Conservation (phyloP, 1,140 invertebrate genomes). For the Nebria ingens region DNA sequence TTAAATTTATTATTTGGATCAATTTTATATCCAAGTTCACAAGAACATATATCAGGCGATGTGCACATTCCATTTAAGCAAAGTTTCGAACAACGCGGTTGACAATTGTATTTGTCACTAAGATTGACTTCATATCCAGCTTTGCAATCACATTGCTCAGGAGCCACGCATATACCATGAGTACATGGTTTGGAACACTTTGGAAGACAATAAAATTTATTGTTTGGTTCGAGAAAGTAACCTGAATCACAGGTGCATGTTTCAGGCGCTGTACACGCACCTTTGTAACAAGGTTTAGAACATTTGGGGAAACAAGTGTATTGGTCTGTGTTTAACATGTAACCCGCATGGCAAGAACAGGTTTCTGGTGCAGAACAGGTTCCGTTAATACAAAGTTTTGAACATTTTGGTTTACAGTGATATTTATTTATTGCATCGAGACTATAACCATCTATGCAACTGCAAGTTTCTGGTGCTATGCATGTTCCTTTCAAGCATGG, state of each 20-base stretch:
- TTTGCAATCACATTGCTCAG: slow-evolving; percentile 37
- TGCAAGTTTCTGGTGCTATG: slow-evolving; percentile 34
- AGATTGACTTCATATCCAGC: slow-evolving; percentile 31
- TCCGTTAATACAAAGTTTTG: slow-evolving; percentile 28
- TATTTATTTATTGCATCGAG: slow-evolving; percentile 20
- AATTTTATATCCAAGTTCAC: slow-evolving; percentile 19
- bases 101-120: slow-evolving; percentile 26
- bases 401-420: slow-evolving; percentile 34
- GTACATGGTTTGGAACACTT: slow-evolving; percentile 42
- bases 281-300: slow-evolving; percentile 18
- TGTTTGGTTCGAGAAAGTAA: slow-evolving; percentile 26
- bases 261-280: slow-evolving; percentile 21
- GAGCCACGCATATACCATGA: slow-evolving; percentile 32
- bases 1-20: slow-evolving; percentile 3
- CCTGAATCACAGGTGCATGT: slow-evolving; percentile 29
- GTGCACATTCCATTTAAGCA: slow-evolving; percentile 28
- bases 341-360: slow-evolving; percentile 24
- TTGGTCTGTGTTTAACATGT: slow-evolving; percentile 10
- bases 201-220: slow-evolving; percentile 35
- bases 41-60: slow-evolving; percentile 20
- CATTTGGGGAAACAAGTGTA: slow-evolving; percentile 36
- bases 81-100: slow-evolving; percentile 29
- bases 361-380: slow-evolving; percentile 14
- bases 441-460: slow-evolving; percentile 36
- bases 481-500: slow-evolving; percentile 38